Evolutionary conservation across 1,140 invertebrate genomes (phyloP).

Genomic region (Drosophila sucinea): DNA sequence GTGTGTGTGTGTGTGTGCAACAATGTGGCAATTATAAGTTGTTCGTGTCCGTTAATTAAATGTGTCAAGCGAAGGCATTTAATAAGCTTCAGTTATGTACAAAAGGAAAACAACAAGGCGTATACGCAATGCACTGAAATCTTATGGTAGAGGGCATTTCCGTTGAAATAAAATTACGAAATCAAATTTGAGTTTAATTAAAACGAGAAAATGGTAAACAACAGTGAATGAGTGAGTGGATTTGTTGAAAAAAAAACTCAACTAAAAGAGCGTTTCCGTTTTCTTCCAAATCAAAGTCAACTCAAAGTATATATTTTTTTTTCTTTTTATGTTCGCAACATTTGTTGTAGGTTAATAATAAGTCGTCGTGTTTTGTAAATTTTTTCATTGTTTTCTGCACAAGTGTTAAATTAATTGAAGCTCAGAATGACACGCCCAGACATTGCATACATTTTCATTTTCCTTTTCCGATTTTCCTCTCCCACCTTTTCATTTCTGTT

Average conservation of each 20-base stretch:
- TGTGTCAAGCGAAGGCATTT: constrained; percentile 78
- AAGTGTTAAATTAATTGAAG: constrained; percentile 10
- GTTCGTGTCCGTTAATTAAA: constrained; percentile 80
- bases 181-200: background rate
- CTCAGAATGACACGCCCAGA: constrained; percentile 1
- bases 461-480: constrained; percentile 32
- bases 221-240: too few species aligned
- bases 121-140: constrained; percentile 26
- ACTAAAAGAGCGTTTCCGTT: too few species aligned
- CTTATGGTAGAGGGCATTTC: background rate
- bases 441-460: background rate
- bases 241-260: too few species aligned
- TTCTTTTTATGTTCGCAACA: background rate
- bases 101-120: constrained; percentile 59
- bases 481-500: constrained; percentile 11
- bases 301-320: too few species aligned
- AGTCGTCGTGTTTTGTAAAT: background rate
- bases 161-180: constrained; percentile 13
- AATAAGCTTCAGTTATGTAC: constrained; percentile 76
- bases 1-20: constrained; percentile 26
- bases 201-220: background rate
- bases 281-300: too few species aligned
- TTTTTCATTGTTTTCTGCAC: background rate
- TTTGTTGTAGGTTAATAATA: background rate
- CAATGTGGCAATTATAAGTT: constrained; percentile 71